Conservation (phyloP, 2,113 vertebrate species). For the Percopsis transmontana region DNA sequence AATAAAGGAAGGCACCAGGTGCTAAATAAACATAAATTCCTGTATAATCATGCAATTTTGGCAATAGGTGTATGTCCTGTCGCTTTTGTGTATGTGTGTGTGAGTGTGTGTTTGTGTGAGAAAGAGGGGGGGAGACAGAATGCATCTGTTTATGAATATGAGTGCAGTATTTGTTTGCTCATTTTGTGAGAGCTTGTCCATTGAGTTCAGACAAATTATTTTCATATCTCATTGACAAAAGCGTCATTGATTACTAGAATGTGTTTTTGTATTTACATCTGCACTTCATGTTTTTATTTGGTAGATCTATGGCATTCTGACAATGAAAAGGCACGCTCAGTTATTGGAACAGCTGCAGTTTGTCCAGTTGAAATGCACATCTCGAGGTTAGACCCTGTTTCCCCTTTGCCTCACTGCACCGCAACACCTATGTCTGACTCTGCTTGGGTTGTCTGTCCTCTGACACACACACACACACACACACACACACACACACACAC, state of each 20-base stretch:
- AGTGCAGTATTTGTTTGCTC: background rate
- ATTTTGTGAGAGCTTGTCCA: constrained; percentile 12
- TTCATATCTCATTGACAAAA: constrained; percentile 26
- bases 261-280: constrained; percentile 66
- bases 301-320: constrained; percentile 87
- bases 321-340: constrained; percentile 84
- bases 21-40: too few relatives aligned
- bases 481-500: constrained; percentile 14
- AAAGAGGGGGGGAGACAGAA: background rate
- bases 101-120: background rate
- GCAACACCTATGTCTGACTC: constrained; percentile 62
- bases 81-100: constrained; percentile 23
- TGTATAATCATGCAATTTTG: too few relatives aligned
- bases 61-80: too few relatives aligned
- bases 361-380: constrained; percentile 85
- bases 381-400: constrained; percentile 83
- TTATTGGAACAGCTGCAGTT: constrained; percentile 86
- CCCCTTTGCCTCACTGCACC: constrained; percentile 64
- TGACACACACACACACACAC: constrained; percentile 34
- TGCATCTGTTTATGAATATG: constrained; percentile 26
- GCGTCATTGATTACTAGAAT: constrained; percentile 10
- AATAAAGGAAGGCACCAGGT: too few relatives aligned
- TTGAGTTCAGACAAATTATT: constrained; percentile 19
- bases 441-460: constrained; percentile 68
- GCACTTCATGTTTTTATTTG: constrained; percentile 80